phyloP scores from a whole-genome alignment of 2,888 invertebrate species.

The Ormyrus rosae region DNA sequence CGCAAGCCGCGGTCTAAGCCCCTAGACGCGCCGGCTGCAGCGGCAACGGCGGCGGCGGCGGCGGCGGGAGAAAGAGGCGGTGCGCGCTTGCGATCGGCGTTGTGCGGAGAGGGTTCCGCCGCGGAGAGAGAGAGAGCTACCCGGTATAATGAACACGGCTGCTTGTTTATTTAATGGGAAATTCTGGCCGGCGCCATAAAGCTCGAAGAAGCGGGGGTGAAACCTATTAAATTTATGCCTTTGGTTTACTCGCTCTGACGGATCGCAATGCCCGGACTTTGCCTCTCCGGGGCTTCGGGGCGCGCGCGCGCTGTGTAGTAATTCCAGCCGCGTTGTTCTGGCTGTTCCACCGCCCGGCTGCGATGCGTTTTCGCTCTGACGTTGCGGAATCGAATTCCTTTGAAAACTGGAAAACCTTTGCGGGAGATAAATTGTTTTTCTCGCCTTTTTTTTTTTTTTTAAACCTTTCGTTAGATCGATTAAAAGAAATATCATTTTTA shows the following conservation, averaged over 20 bases:
- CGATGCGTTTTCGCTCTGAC: conserved; percentile 18
- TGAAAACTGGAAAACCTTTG: neutral
- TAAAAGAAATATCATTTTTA: no score
- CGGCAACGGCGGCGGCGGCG: conserved; percentile 1
- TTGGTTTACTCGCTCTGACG: conserved; percentile 76
- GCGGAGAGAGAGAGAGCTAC: neutral
- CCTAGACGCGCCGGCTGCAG: conserved; percentile 62
- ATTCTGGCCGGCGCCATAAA: conserved; percentile 75
- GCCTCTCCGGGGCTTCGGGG: conserved; percentile 1
- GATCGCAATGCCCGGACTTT: conserved; percentile 71
- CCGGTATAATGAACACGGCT: conserved; percentile 62
- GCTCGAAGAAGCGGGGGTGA: conserved; percentile 67
- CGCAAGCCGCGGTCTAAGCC: conserved; percentile 70
- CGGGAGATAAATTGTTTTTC: no score
- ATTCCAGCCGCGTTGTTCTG: neutral
- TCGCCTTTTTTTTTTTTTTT: no score
- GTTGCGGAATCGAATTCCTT: conserved; percentile 47
- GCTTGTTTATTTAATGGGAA: conserved; percentile 76
- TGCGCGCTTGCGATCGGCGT: no score
- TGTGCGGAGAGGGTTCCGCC: no score
- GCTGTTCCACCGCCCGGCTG: neutral
- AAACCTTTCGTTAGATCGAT: no score
- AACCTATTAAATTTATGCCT: conserved; percentile 75
- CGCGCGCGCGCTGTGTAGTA: neutral
- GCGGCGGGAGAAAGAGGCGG: neutral